These are phyloP conservation scores for Helicoverpa zea DNA, from an alignment of 1,140 invertebrate species.

Conservation along the genomic window DNA sequence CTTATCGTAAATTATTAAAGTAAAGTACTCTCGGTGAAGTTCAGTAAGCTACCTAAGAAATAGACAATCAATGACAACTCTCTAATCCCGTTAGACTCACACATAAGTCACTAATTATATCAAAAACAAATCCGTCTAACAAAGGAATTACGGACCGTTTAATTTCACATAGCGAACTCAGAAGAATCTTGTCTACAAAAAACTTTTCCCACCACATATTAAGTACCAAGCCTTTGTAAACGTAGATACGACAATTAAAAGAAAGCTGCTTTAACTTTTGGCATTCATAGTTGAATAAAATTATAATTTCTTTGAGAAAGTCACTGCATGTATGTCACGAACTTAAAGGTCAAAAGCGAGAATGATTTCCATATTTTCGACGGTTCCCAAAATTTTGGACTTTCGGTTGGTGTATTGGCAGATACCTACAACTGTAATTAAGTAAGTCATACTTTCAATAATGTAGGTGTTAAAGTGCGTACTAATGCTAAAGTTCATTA, in stretches of 20 bases:
- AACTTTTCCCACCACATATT: slow-evolving; percentile 19
- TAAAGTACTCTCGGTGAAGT: slow-evolving; percentile 1
- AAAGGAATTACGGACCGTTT: slow-evolving; percentile 30
- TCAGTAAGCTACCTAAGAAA: neutral
- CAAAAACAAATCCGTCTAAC: slow-evolving; percentile 31
- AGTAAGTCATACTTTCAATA: no score
- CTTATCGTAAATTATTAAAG: no score
- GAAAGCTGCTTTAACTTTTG: slow-evolving; percentile 44
- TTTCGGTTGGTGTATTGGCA: neutral
- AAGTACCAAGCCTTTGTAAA: slow-evolving; percentile 25
- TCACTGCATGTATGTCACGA: slow-evolving; percentile 33
- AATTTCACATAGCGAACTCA: slow-evolving; percentile 38
- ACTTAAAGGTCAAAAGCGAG: slow-evolving; percentile 41
- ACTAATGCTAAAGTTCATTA: neutral
- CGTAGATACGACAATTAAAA: slow-evolving; percentile 41
- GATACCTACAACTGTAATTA: no score
- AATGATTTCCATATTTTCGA: slow-evolving; percentile 31
- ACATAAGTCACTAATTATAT: slow-evolving; percentile 35
- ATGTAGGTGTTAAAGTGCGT: neutral
- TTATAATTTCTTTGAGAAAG: slow-evolving; percentile 47
- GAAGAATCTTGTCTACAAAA: slow-evolving; percentile 35
- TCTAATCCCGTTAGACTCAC: slow-evolving; percentile 39
- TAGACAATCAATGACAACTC: neutral
- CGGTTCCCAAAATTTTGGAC: slow-evolving; percentile 1
- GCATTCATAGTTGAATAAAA: slow-evolving; percentile 44